Conservation (phyloP, 2,113 vertebrate species). For the Aplodontia rufa region DNA sequence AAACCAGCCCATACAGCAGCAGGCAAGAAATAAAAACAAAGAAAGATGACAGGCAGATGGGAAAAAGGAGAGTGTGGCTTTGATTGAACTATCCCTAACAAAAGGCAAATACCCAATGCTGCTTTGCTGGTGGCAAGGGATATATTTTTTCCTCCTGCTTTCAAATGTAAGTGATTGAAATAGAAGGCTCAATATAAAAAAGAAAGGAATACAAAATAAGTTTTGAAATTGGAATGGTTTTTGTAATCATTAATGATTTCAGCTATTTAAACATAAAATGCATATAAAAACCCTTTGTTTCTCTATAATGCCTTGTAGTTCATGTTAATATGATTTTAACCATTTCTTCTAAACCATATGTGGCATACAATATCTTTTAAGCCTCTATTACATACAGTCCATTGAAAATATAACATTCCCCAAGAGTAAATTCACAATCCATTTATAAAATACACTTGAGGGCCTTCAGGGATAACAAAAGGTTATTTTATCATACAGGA, state of each 20-base stretch:
- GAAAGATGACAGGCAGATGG: background rate
- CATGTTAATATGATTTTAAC: slow-evolving; percentile 40
- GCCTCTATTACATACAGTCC: slow-evolving; percentile 34
- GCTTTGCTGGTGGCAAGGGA: background rate
- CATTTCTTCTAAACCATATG: slow-evolving; percentile 42
- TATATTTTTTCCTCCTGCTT: slow-evolving; percentile 12
- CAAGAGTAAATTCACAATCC: slow-evolving; percentile 36
- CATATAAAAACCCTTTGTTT: background rate
- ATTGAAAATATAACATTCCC: slow-evolving; percentile 20
- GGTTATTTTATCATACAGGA: slow-evolving; percentile 2
- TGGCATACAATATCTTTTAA: slow-evolving; percentile 42
- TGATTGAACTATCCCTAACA: background rate
- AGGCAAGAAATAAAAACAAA: background rate
- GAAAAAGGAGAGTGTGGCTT: background rate
- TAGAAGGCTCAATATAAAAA: background rate
- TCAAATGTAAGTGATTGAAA: slow-evolving; percentile 38
- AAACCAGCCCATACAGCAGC: background rate
- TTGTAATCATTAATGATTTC: slow-evolving; percentile 24
- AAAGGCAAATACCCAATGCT: background rate
- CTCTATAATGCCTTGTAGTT: background rate
- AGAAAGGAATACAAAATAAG: background rate
- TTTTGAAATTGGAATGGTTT: slow-evolving; percentile 51
- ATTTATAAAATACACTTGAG: slow-evolving; percentile 51
- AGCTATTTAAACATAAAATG: slow-evolving; percentile 44
- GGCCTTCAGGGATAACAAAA: slow-evolving; percentile 29